A percentile compares a stretch with the other conserved stretches of the same genome.
Conservation (phyloP, 2,797 vertebrate species). For the Leptodactylus fallax region DNA sequence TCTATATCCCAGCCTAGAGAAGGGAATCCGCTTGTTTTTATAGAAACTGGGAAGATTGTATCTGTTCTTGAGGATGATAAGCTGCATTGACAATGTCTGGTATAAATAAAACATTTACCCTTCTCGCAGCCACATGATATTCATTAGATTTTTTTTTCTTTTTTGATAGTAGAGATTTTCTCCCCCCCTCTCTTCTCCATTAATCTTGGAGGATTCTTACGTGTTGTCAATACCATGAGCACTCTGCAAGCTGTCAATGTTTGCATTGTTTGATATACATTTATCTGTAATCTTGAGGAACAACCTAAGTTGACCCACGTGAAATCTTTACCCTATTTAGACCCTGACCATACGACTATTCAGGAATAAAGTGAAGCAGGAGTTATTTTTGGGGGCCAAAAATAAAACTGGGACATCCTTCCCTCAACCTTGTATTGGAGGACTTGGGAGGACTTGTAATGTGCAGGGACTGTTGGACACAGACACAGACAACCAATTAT, state of each 20-base stretch:
- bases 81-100: constrained; percentile 29
- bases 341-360: too few species aligned
- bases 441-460: too few species aligned
- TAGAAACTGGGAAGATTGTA: constrained; percentile 26
- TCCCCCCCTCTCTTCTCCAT: not conserved
- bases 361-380: too few species aligned
- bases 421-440: too few species aligned
- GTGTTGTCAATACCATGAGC: constrained; percentile 28
- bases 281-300: constrained; percentile 29
- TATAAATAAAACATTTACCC: constrained; percentile 59
- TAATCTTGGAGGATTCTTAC: constrained; percentile 41
- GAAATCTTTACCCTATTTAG: too few species aligned
- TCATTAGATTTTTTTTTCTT: constrained; percentile 40
- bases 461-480: too few species aligned
- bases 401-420: too few species aligned
- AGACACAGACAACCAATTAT: too few species aligned
- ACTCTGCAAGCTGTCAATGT: not conserved
- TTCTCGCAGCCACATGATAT: constrained; percentile 27
- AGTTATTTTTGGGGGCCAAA: too few species aligned
- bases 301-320: too few species aligned
- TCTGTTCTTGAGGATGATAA: constrained; percentile 44
- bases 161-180: constrained; percentile 33
- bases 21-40: constrained; percentile 39
- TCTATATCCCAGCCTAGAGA: constrained; percentile 20
- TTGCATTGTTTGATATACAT: constrained; percentile 21